Conservation (phyloP, 2,113 vertebrate genomes). For the Pangasianodon gigas region DNA sequence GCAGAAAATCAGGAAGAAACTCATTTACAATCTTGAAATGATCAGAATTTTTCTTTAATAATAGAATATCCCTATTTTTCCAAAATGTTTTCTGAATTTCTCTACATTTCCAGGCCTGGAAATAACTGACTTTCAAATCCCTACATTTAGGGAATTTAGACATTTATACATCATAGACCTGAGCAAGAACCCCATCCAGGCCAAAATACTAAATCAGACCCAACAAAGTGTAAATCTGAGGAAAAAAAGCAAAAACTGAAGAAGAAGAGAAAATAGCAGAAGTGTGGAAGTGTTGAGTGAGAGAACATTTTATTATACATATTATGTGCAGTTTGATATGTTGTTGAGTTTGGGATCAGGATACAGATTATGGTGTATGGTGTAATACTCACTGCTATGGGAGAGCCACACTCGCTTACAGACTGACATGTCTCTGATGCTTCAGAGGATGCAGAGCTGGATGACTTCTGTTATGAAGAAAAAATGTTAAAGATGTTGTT, state of each 20-base stretch:
- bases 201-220: not conserved
- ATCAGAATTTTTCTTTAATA: not conserved
- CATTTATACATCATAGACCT: not conserved
- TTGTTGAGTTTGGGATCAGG: not conserved
- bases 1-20: not conserved
- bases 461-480: constrained; percentile 86
- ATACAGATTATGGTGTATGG: not conserved
- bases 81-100: no score
- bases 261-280: not conserved
- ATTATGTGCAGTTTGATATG: not conserved
- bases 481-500: constrained; percentile 47
- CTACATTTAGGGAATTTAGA: not conserved
- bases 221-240: not conserved
- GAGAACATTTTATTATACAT: not conserved
- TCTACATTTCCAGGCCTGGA: not conserved
- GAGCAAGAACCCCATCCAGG: not conserved
- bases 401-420: constrained; percentile 97
- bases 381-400: constrained; percentile 88
- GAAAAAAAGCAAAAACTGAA: not conserved
- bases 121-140: not conserved
- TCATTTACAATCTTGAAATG: not conserved
- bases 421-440: constrained; percentile 97
- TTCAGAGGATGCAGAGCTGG: constrained; percentile 96
- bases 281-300: not conserved
- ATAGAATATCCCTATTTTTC: not conserved